Conservation (phyloP, 23 tunicate genomes). For the Botrylloides violaceus region DNA sequence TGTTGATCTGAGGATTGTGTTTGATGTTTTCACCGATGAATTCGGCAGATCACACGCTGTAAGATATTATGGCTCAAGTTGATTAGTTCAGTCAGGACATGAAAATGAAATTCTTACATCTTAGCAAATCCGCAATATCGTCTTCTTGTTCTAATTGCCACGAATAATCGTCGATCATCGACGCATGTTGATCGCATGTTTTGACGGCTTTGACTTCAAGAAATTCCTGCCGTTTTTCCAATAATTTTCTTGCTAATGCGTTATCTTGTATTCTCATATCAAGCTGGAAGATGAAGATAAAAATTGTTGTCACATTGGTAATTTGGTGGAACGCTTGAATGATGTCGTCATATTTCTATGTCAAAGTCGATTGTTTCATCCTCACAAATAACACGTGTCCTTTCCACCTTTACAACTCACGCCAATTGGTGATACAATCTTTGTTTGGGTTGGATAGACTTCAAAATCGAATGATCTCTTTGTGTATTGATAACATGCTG, state of each 20-base stretch:
- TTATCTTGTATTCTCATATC: constrained; percentile 64
- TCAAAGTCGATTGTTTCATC: too few species aligned
- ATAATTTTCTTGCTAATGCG: constrained; percentile 32
- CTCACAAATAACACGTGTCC: too few species aligned
- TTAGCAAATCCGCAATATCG: constrained; percentile 29
- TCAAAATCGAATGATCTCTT: too few species aligned
- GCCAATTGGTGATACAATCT: too few species aligned
- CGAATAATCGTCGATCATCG: constrained; percentile 46
- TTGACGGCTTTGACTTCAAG: constrained; percentile 22
- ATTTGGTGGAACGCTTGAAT: too few species aligned
- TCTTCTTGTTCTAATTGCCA: constrained; percentile 62
- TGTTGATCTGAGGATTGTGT: constrained; percentile 27
- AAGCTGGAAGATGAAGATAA: too few species aligned
- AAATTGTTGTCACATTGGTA: too few species aligned
- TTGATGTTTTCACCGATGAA: constrained; percentile 32
- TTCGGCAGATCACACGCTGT: constrained; percentile 57
- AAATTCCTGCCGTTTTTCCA: constrained; percentile 37
- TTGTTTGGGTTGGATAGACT: too few species aligned
- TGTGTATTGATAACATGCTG: too few species aligned
- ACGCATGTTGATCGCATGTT: constrained; percentile 55
- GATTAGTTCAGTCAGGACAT: not conserved
- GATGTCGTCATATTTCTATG: too few species aligned
- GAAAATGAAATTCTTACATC: constrained; percentile 27
- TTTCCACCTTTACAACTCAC: too few species aligned
- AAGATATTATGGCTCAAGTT: not conserved